These are phyloP conservation scores for Calidris pygmaea DNA, from an alignment of 2,113 vertebrate species.

Conservation along the genomic window DNA sequence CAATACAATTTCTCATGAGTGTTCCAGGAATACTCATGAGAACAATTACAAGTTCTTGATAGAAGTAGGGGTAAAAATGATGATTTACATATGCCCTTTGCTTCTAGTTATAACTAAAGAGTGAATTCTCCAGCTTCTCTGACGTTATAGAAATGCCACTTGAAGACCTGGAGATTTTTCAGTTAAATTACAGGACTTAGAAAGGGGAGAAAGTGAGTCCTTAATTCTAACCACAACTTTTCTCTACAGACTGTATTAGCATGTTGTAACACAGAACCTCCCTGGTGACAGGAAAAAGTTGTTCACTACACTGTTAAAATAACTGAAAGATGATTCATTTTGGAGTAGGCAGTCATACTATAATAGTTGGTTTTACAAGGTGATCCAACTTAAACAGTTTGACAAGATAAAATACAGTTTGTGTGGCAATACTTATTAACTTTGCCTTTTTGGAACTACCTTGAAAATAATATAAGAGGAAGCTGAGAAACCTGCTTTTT, in stretches of 20 bases:
- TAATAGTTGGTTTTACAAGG: not conserved
- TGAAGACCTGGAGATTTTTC: not conserved
- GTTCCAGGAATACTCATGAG: not conserved
- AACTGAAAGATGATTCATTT: not conserved
- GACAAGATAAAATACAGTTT: not conserved
- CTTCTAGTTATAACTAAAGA: not conserved
- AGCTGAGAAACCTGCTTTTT: not conserved
- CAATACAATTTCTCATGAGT: not conserved
- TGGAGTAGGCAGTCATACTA: not conserved
- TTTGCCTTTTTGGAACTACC: not conserved
- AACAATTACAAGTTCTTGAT: not conserved
- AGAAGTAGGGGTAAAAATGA: not conserved
- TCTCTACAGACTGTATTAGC: not conserved
- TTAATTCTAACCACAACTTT: not conserved
- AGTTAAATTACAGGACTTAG: not conserved
- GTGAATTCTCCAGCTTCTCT: not conserved
- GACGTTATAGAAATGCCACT: not conserved
- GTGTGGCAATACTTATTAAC: not conserved
- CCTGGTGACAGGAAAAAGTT: not conserved
- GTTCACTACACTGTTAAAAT: not conserved
- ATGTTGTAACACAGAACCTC: not conserved
- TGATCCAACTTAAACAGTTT: not conserved
- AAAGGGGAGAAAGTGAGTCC: not conserved
- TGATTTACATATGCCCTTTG: not conserved
- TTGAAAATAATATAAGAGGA: not conserved